Conservation (phyloP, 2,113 vertebrate species). For the Mustela nigripes region DNA sequence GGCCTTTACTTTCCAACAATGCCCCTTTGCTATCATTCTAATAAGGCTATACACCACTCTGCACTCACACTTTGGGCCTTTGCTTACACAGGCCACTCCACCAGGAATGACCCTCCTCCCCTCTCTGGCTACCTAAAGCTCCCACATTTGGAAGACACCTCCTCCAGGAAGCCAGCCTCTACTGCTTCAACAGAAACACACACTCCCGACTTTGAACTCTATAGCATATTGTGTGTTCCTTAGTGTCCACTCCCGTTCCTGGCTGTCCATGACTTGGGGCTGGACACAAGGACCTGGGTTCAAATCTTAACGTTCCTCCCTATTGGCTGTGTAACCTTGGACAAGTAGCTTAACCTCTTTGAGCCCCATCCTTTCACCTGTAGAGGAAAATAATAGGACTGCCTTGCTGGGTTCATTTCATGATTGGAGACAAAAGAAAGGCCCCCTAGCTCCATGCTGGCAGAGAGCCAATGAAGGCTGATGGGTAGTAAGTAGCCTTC, state of each 20-base stretch:
- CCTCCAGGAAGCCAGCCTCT: neutral
- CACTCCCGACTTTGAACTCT: neutral
- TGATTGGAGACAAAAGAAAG: neutral
- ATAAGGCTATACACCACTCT: neutral
- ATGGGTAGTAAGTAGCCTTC: neutral
- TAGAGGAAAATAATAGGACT: neutral
- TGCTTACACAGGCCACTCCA: fast-evolving
- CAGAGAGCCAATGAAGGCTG: neutral
- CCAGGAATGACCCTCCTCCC: neutral
- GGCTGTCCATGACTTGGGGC: neutral
- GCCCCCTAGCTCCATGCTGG: neutral
- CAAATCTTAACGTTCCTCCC: neutral
- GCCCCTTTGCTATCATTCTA: neutral
- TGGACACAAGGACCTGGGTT: neutral
- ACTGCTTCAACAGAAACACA: neutral
- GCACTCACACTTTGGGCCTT: neutral
- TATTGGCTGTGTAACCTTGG: neutral
- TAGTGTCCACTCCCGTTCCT: too few relatives aligned
- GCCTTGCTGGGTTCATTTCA: neutral
- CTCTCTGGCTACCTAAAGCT: neutral
- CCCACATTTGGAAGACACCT: neutral
- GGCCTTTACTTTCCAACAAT: neutral
- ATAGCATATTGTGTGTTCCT: neutral
- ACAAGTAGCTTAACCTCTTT: neutral
- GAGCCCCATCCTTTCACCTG: neutral